Conservation (phyloP, 2,888 invertebrate species). For the Julus scandinavius region DNA sequence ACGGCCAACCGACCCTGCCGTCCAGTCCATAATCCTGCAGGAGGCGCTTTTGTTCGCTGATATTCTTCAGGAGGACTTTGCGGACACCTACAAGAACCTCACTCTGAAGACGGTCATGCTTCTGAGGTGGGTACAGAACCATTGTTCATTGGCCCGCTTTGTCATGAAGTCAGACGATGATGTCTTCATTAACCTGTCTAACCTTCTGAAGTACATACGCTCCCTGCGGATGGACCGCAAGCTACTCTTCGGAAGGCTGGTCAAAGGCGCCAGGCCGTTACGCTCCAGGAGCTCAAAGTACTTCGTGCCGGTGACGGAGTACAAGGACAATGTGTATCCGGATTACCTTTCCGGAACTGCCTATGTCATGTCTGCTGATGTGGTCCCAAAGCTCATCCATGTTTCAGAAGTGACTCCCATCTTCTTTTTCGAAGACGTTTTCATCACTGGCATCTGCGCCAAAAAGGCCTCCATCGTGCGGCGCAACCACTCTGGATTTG, state of each 20-base stretch:
- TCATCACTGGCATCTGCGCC: conserved; percentile 67
- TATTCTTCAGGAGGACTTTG: conserved; percentile 60
- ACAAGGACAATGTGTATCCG: conserved; percentile 59
- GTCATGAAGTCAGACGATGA: conserved; percentile 62
- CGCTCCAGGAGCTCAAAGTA: conserved; percentile 60
- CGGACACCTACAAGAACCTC: conserved; percentile 61
- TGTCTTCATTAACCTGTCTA: conserved; percentile 61
- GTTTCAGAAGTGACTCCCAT: conserved; percentile 53
- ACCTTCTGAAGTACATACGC: conserved; percentile 59
- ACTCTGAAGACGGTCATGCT: conserved; percentile 61
- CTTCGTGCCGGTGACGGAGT: conserved; percentile 59
- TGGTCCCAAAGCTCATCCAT: conserved; percentile 52
- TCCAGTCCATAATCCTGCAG: conserved; percentile 55
- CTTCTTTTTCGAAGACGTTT: conserved; percentile 58
- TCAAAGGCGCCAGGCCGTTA: conserved; percentile 60
- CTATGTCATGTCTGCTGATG: conserved; percentile 60
- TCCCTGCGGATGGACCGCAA: conserved; percentile 47
- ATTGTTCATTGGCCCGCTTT: conserved; percentile 59
- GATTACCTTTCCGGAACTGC: conserved; percentile 61
- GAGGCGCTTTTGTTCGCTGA: conserved; percentile 60
- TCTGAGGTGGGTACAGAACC: conserved; percentile 60
- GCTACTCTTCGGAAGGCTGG: conserved; percentile 60
- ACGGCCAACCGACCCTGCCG: conserved; percentile 49
- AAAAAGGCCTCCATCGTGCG: conserved; percentile 72
- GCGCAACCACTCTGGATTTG: conserved; percentile 75